A percentile compares a stretch with the other conserved stretches of the same genome.
Conservation (phyloP, 92 coral and sea anemone species). For the Blastomussa wellsi region DNA sequence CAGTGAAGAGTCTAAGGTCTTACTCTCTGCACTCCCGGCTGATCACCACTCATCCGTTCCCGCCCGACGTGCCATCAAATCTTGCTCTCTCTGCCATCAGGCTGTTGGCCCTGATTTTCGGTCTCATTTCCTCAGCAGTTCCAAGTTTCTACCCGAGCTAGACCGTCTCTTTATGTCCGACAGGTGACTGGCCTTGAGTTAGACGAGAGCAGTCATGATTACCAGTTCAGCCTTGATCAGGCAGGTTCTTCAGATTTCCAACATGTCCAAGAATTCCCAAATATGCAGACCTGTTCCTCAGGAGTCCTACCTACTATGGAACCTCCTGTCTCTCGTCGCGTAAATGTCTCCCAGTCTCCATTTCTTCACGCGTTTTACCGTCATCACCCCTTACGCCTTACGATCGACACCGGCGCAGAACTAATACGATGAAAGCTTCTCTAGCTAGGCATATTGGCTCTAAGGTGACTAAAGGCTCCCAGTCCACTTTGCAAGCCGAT, state of each 20-base stretch:
- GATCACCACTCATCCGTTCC: conserved; percentile 1
- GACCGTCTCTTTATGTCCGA: too few relatives aligned
- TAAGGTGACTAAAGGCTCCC: conserved; percentile 41
- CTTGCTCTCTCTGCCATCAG: too few relatives aligned
- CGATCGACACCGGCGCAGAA: conserved; percentile 45
- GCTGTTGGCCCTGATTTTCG: too few relatives aligned
- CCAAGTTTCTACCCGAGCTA: too few relatives aligned
- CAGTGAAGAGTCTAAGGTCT: conserved; percentile 59
- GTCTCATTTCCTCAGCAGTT: too few relatives aligned
- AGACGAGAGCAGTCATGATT: too few relatives aligned
- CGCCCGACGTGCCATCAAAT: conserved; percentile 1
- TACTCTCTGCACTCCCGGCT: not conserved
- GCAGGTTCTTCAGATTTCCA: too few relatives aligned
- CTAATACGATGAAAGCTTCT: conserved; percentile 37
- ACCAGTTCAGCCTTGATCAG: too few relatives aligned
- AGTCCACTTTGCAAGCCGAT: conserved; percentile 43
- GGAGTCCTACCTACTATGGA: not conserved
- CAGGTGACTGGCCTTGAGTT: too few relatives aligned
- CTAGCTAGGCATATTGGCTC: conserved; percentile 29
- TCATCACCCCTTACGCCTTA: conserved; percentile 45
- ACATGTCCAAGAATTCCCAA: too few relatives aligned
- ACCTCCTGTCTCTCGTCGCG: conserved; percentile 24
- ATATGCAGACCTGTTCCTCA: not conserved
- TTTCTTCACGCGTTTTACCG: conserved; percentile 36
- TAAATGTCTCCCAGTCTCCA: conserved; percentile 37